A percentile compares a stretch with the other conserved stretches of the same genome.
Evolutionary conservation across 1,140 invertebrate genomes (phyloP).

Genomic region (Penaeus chinensis): DNA sequence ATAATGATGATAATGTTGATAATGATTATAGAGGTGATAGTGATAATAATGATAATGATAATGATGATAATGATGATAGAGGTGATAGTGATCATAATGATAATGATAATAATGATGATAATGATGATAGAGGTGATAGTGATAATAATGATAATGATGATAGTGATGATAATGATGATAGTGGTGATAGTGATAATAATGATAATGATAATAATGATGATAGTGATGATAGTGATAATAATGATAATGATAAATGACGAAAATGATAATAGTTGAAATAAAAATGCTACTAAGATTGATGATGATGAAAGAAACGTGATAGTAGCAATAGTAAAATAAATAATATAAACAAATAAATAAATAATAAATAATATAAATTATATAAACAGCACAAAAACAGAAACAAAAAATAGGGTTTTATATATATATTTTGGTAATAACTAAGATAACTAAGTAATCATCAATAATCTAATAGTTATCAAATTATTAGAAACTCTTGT

Average conservation of each 20-base stretch:
- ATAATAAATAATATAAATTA: not conserved
- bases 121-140: not conserved
- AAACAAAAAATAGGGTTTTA: not conserved
- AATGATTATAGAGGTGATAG: not conserved
- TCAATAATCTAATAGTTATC: too few species aligned
- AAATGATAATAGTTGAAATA: not conserved
- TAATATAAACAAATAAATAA: not conserved
- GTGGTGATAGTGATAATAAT: not conserved
- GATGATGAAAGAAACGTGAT: not conserved
- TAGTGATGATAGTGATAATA: not conserved
- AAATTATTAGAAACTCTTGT: too few species aligned
- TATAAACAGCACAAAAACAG: not conserved
- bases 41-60: not conserved
- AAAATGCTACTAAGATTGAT: not conserved
- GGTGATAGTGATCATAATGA: constrained; percentile 6
- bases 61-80: constrained; percentile 7
- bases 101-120: not conserved
- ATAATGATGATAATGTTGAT: constrained; percentile 1
- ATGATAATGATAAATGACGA: not conserved
- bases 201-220: not conserved
- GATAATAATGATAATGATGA: not conserved
- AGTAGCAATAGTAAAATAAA: not conserved
- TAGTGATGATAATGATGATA: not conserved
- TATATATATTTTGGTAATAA: not conserved
- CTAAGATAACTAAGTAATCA: too few species aligned